These are phyloP conservation scores for Ischnus inquisitorius DNA, from an alignment of 2,888 invertebrate species.

Conservation along the genomic window DNA sequence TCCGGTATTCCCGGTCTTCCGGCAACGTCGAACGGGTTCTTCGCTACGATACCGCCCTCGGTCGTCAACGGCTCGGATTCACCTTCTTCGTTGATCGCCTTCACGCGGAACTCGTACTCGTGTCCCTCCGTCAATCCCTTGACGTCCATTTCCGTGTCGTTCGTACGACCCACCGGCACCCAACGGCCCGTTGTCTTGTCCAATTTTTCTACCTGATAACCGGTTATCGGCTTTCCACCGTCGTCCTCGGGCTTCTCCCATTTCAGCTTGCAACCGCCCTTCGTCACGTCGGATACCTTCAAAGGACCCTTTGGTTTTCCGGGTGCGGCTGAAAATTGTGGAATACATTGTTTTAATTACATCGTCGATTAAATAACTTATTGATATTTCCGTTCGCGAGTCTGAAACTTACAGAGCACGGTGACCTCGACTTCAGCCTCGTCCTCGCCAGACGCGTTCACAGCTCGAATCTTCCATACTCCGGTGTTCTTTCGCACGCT, in stretches of 20 bases:
- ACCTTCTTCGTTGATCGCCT: constrained; percentile 97
- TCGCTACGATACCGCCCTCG: constrained; percentile 95
- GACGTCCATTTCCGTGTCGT: constrained; percentile 95
- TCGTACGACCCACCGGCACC: constrained; percentile 96
- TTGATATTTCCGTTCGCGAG: not conserved
- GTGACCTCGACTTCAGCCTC: constrained; percentile 98
- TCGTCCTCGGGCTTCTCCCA: constrained; percentile 98
- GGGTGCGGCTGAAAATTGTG: constrained; percentile 88
- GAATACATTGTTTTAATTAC: not conserved
- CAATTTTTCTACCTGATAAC: constrained; percentile 96
- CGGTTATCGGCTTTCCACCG: constrained; percentile 97
- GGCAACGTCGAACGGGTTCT: constrained; percentile 97
- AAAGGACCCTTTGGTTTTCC: constrained; percentile 95
- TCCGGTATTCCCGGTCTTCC: constrained; percentile 95
- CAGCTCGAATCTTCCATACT: constrained; percentile 95
- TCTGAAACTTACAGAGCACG: constrained; percentile 89
- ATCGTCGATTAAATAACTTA: not conserved
- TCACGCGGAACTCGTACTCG: constrained; percentile 97
- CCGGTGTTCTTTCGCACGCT: constrained; percentile 94
- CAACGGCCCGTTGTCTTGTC: constrained; percentile 96
- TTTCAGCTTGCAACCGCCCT: constrained; percentile 94
- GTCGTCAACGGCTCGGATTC: constrained; percentile 97
- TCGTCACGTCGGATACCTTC: constrained; percentile 95
- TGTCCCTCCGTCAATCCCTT: constrained; percentile 96
- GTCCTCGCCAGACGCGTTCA: constrained; percentile 96